Percentiles rank a stretch among this genome's conserved stretches.
These are phyloP conservation scores for Caenorhabditis tropicalis DNA, from an alignment of 1,140 invertebrate species.

Conservation along the genomic window DNA sequence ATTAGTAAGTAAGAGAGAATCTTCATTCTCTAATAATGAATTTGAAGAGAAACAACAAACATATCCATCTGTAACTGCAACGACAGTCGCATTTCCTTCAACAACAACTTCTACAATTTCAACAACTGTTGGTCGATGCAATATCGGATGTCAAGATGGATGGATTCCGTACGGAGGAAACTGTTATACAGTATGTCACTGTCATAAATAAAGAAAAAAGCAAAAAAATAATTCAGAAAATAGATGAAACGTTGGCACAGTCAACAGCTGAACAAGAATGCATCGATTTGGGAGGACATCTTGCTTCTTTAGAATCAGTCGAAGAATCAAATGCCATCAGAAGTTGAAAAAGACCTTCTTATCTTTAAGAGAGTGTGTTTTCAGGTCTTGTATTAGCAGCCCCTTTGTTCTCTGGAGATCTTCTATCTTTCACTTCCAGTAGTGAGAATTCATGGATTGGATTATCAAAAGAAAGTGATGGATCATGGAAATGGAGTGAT, in stretches of 20 bases:
- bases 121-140: not conserved
- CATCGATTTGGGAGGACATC: not conserved
- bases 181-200: not conserved
- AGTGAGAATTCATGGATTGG: slow-evolving; percentile 9
- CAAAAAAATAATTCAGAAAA: not conserved
- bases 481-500: slow-evolving; percentile 7
- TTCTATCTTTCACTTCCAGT: not conserved
- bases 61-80: not conserved
- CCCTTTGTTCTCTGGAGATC: not conserved
- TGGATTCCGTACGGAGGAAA: not conserved
- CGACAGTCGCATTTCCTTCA: not conserved
- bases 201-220: not conserved
- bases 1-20: not conserved
- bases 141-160: not conserved
- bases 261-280: not conserved
- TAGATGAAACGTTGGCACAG: not conserved
- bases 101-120: not conserved
- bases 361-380: not conserved
- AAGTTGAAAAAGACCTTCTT: not conserved
- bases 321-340: not conserved
- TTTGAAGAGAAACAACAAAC: not conserved
- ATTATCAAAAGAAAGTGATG: not conserved
- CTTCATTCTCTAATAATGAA: not conserved
- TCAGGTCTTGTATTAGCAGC: not conserved
- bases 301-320: not conserved